A percentile compares a stretch with the other conserved stretches of the same genome.
These are phyloP conservation scores for Leucopsar rothschildi DNA, from an alignment of 2,113 vertebrate genomes.

Conservation along the genomic window DNA sequence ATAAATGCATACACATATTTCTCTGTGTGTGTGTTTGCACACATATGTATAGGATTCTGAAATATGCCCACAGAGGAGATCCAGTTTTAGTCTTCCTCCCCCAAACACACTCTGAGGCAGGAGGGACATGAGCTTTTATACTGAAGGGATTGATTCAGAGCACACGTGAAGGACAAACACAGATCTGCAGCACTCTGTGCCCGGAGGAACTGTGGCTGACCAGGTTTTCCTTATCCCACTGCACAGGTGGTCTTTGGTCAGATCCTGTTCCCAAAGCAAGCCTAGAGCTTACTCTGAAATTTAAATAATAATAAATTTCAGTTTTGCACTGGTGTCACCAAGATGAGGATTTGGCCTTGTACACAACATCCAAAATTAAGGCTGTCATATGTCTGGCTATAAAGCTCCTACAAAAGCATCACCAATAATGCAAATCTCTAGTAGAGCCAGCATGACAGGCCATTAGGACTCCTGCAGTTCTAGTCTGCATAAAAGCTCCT, in stretches of 20 bases:
- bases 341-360: neutral
- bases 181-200: neutral
- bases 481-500: neutral
- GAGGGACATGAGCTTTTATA: neutral
- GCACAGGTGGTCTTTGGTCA: neutral
- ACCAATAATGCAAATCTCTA: neutral
- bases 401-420: neutral
- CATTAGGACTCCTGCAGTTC: neutral
- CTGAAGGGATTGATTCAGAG: neutral
- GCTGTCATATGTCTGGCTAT: neutral
- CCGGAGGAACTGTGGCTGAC: neutral
- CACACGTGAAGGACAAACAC: fast-evolving
- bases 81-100: neutral
- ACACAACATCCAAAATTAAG: neutral
- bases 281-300: neutral
- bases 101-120: neutral
- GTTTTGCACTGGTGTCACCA: neutral
- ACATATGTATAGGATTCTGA: neutral
- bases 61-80: neutral
- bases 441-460: neutral
- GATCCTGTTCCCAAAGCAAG: neutral
- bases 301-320: neutral
- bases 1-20: fast-evolving
- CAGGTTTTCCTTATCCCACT: neutral
- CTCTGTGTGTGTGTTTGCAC: neutral